These are phyloP conservation scores for Ectobius pallidus DNA, from an alignment of 2,888 invertebrate species.

Conservation along the genomic window DNA sequence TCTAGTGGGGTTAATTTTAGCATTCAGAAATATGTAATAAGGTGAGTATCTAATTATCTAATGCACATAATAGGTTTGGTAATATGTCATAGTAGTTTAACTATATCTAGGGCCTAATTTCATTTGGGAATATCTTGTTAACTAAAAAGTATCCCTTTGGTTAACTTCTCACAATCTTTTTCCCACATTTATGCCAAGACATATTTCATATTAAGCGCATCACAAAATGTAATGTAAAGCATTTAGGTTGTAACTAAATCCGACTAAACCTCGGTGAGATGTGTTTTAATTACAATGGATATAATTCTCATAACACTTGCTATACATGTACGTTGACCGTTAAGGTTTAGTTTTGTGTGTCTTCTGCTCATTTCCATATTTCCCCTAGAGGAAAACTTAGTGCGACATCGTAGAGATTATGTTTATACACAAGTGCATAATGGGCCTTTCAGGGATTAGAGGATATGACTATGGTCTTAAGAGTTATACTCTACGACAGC, in stretches of 20 bases:
- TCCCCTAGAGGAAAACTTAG: constrained; percentile 6
- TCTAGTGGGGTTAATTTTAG: too few species aligned
- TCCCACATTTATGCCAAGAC: too few species aligned
- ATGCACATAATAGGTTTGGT: too few species aligned
- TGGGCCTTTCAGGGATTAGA: constrained; percentile 12
- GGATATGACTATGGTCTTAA: constrained; percentile 5
- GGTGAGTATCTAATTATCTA: too few species aligned
- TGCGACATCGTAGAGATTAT: background rate
- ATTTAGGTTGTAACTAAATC: background rate
- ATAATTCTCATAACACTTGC: background rate
- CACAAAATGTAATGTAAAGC: too few species aligned
- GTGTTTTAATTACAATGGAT: constrained; percentile 8
- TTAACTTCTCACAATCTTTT: too few species aligned
- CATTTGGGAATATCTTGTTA: too few species aligned
- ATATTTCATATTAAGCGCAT: too few species aligned
- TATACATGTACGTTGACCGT: constrained; percentile 2
- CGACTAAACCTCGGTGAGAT: background rate
- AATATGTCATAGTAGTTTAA: too few species aligned
- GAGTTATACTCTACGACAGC: constrained; percentile 12
- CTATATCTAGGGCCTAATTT: too few species aligned
- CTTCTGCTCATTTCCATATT: constrained; percentile 15
- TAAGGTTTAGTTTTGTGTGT: background rate
- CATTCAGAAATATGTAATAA: too few species aligned
- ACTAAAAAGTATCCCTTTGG: too few species aligned
- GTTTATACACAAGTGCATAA: background rate